Conservation (phyloP, 2,113 vertebrate genomes). For the Takifugu bimaculatus region DNA sequence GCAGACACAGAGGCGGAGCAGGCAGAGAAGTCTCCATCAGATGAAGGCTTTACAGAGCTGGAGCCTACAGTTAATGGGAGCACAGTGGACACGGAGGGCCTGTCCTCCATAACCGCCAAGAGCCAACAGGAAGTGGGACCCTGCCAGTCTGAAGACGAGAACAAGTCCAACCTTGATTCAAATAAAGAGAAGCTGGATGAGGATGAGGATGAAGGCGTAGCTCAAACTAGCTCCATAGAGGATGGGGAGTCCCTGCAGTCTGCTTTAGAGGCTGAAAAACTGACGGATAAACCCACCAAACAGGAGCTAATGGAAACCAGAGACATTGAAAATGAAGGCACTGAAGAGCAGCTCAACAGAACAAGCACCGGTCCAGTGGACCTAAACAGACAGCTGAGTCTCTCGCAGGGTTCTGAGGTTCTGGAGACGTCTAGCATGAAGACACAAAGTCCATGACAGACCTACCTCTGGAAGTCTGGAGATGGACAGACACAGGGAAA, state of each 20-base stretch:
- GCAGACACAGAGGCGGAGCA: conserved; percentile 45
- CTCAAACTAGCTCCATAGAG: conserved; percentile 57
- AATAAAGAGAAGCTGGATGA: conserved; percentile 53
- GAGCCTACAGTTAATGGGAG: conserved; percentile 59
- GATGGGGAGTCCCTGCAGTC: conserved; percentile 44
- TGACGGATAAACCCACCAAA: conserved; percentile 10
- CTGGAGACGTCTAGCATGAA: conserved; percentile 45
- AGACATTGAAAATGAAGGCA: conserved; percentile 32
- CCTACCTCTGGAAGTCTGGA: conserved; percentile 42
- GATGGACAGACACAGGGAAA: conserved; percentile 69
- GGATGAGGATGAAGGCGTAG: conserved; percentile 59
- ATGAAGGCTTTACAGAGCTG: conserved; percentile 78
- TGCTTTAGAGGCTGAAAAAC: conserved; percentile 42
- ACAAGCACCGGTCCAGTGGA: conserved; percentile 7
- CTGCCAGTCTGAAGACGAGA: not conserved
- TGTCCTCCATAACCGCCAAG: conserved; percentile 13
- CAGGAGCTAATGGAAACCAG: conserved; percentile 36
- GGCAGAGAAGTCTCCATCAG: conserved; percentile 69
- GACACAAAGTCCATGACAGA: conserved; percentile 59
- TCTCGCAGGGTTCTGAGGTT: conserved; percentile 51
- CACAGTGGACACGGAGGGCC: conserved; percentile 38
- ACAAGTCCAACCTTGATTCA: conserved; percentile 5
- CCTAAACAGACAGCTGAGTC: conserved; percentile 47
- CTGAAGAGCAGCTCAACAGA: conserved; percentile 31
- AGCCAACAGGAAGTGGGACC: conserved; percentile 32